These are phyloP conservation scores for Oopsacas minuta DNA, from an alignment of 37 sponge, comb jelly and placozoan species.

Conservation along the genomic window DNA sequence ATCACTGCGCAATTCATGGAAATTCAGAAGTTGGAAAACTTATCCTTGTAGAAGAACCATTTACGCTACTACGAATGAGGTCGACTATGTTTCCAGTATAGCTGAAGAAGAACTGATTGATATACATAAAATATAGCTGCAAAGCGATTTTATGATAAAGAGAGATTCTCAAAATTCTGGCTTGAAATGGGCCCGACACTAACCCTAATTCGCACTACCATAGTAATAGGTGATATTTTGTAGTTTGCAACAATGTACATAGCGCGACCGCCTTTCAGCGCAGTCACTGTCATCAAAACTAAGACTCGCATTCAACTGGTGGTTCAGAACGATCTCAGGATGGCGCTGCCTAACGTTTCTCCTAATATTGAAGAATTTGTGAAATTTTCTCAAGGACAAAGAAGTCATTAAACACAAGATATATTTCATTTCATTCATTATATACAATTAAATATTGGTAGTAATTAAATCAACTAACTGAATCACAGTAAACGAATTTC, in stretches of 20 bases:
- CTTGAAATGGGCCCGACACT: background rate
- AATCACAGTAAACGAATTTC: no score
- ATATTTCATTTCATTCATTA: no score
- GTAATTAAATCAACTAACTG: no score
- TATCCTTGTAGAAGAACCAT: background rate
- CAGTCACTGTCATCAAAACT: conserved; percentile 14
- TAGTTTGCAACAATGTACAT: background rate
- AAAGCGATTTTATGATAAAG: background rate
- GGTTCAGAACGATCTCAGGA: conserved; percentile 4
- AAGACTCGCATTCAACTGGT: conserved; percentile 8
- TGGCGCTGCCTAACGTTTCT: background rate
- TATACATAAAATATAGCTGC: conserved; percentile 4
- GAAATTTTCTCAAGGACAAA: no score
- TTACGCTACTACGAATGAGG: conserved; percentile 7
- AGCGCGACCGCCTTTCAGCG: background rate
- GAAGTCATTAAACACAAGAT: no score
- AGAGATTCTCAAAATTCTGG: background rate
- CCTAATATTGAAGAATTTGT: no score
- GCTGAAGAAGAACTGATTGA: background rate
- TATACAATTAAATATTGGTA: no score
- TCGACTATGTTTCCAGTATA: background rate
- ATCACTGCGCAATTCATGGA: conserved; percentile 4
- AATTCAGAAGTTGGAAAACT: background rate
- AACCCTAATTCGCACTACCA: background rate
- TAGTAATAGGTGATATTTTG: background rate